Evolutionary conservation across 2,797 vertebrate genomes (phyloP).

Genomic region (Sebastes nivosus): DNA sequence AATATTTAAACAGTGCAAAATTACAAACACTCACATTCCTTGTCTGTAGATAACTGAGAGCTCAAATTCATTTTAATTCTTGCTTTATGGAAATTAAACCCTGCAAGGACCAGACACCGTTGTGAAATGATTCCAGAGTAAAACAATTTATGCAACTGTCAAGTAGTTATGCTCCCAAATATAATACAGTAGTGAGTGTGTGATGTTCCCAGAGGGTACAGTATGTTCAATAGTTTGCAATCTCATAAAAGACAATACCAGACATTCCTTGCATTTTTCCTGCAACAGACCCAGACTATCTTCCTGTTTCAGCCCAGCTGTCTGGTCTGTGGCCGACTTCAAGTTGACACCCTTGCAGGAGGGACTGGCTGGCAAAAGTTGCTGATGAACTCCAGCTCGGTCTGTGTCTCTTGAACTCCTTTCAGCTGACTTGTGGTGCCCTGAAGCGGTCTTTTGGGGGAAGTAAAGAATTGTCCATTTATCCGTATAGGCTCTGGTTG

Average conservation of each 20-base stretch:
- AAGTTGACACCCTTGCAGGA: slow-evolving; percentile 26
- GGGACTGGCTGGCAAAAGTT: slow-evolving; percentile 25
- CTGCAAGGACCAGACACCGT: neutral
- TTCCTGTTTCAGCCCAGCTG: neutral
- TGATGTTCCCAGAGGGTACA: neutral
- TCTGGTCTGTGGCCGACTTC: neutral
- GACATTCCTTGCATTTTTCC: neutral
- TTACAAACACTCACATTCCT: neutral
- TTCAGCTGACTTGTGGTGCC: neutral
- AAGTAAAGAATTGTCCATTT: neutral
- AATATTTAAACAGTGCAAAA: neutral
- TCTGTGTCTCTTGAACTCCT: neutral
- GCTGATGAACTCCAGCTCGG: neutral
- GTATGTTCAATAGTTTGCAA: neutral
- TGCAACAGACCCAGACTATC: neutral
- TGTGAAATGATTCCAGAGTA: neutral
- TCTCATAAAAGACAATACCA: neutral
- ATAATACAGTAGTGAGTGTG: neutral
- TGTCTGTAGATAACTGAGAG: neutral
- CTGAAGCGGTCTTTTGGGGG: neutral
- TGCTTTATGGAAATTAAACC: neutral
- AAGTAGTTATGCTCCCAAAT: neutral
- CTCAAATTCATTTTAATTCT: neutral
- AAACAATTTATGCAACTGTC: neutral
- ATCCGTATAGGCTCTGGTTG: neutral